Evolutionary conservation across 2,797 vertebrate species (phyloP).

Genomic region (Macropodus opercularis): DNA sequence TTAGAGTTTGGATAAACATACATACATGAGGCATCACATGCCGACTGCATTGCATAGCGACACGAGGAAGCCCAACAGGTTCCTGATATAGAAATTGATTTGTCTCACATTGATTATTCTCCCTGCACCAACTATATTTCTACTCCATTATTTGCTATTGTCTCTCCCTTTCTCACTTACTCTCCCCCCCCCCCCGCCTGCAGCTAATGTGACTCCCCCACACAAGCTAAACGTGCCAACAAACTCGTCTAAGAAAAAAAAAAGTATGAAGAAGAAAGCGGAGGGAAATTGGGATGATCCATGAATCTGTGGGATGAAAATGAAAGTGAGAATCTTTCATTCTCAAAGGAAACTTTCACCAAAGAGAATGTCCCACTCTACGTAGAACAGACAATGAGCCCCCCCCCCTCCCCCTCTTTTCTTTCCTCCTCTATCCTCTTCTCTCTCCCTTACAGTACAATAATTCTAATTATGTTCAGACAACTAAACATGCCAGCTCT

Average conservation of each 20-base stretch:
- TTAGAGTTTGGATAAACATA: slow-evolving; percentile 35
- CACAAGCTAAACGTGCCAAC: slow-evolving; percentile 42
- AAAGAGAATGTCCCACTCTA: slow-evolving; percentile 65
- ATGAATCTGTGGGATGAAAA: slow-evolving; percentile 56
- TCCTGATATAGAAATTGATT: slow-evolving; percentile 71
- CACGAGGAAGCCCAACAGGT: slow-evolving; percentile 43
- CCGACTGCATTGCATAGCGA: slow-evolving; percentile 21
- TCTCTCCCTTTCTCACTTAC: slow-evolving; percentile 24
- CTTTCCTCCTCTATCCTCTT: slow-evolving; percentile 38
- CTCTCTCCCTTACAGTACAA: slow-evolving; percentile 71
- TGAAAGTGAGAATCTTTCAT: slow-evolving; percentile 53
- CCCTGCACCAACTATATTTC: slow-evolving; percentile 39
- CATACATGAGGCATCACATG: slow-evolving; percentile 11
- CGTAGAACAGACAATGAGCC: slow-evolving; percentile 52
- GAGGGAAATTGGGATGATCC: slow-evolving; percentile 50
- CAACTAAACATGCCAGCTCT: slow-evolving; percentile 80
- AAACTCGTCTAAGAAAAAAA: slow-evolving; percentile 10
- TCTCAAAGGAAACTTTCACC: slow-evolving; percentile 66
- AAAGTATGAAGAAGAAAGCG: slow-evolving; percentile 10
- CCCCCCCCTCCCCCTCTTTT: slow-evolving; percentile 29
- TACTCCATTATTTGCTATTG: slow-evolving; percentile 48
- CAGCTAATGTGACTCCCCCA: slow-evolving; percentile 19
- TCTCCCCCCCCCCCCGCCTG: neutral
- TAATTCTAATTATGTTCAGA: slow-evolving; percentile 82
- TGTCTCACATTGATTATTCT: slow-evolving; percentile 59